Conservation (phyloP, 2,113 vertebrate species). For the Eptesicus fuscus region DNA sequence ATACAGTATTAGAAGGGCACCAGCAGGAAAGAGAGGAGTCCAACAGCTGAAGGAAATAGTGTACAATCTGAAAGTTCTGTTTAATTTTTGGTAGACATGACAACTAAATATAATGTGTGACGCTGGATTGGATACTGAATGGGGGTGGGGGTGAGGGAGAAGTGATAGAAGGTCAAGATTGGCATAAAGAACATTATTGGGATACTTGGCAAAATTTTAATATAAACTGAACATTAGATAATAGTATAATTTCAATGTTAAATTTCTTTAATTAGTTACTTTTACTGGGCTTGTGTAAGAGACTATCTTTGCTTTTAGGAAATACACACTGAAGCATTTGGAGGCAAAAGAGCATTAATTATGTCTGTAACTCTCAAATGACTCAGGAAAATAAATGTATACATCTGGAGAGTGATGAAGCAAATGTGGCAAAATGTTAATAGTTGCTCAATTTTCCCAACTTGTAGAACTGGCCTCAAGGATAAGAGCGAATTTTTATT, state of each 20-base stretch:
- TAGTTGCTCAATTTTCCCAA: background rate
- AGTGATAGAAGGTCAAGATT: background rate
- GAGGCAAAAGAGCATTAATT: background rate
- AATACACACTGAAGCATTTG: background rate
- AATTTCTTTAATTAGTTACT: background rate
- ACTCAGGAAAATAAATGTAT: background rate
- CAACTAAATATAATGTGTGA: background rate
- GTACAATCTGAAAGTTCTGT: background rate
- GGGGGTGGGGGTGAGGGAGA: background rate
- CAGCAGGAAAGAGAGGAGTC: background rate
- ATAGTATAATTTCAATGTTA: background rate
- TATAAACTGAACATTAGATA: background rate
- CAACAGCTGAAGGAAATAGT: background rate
- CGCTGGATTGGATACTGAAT: background rate
- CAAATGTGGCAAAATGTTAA: conserved; percentile 7
- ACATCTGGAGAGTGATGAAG: background rate
- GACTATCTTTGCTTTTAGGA: background rate
- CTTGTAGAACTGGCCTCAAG: background rate
- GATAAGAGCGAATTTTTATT: background rate
- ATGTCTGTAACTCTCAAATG: background rate
- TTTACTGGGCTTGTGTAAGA: background rate
- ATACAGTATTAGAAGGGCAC: background rate
- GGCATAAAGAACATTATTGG: background rate
- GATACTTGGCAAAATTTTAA: background rate
- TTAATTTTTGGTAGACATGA: background rate